Evolutionary conservation across 2,888 invertebrate species (phyloP), one percentile per base, ranked within the genome.

Genomic region (Hecatera dysodea): DNA sequence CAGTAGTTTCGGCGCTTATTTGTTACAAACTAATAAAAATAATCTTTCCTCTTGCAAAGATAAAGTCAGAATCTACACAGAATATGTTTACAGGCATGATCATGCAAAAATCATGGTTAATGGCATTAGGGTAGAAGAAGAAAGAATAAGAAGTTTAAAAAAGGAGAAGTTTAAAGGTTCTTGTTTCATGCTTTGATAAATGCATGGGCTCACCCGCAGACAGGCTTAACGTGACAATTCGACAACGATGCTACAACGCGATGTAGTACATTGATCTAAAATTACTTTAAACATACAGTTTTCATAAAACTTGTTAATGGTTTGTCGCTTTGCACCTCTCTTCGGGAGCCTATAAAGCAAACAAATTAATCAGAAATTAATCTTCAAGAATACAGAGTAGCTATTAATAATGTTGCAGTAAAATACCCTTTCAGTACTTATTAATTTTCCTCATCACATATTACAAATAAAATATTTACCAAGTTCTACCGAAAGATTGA

Each of bases 381-480:
- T 55, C 9, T 44, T 15, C 12, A 44, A 15, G 19, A 63, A 29
- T 19, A 29, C 0, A 42, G 4, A 65, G 12, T 62, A 29, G 46
- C 1, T 36, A 44, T 7, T 19, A 7, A 33, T 17, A 44, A 24
- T 65, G 9, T 19, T 8, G 17, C 36, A 39, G 5, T n/a, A 36
- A 2, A 12, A 22, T 12, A n/a, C 19, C 19, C 12, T 33, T 44
- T 24, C 12, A n/a, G 19, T 12, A 36, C 17, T 15, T 39, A 39
- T 39, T n/a, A 22, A 2, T n/a, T 53, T 71, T 72, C 42, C n/a
- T 71, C 12, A 44, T 67, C 17, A 17, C 11, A 42, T 67, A 33
- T 42, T 33, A 48, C 22, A 22, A 9, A 52, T 36, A 9, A 19
- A 27, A 24, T 12, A 67, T 71, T 66, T 39, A 29, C 36, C 19